Percentiles rank a stretch among this genome's conserved stretches.
phyloP scores from a whole-genome alignment of 1,140 invertebrate species.

The Aphelinus atriplicis region DNA sequence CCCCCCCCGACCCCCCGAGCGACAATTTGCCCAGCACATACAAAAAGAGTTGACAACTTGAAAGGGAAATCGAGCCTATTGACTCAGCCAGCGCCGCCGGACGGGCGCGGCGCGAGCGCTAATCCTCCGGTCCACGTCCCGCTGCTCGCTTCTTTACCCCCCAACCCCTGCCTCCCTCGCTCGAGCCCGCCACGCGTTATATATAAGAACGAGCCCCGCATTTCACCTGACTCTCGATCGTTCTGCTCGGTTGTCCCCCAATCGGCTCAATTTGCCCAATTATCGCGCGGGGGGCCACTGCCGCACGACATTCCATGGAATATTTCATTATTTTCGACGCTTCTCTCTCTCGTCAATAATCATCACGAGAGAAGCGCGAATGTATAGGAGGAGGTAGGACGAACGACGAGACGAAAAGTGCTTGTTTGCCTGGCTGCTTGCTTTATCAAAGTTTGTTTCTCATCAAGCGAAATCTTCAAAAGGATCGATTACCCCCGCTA shows the following conservation, averaged over 20 bases:
- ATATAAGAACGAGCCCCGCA: background rate
- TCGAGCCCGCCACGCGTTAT: background rate
- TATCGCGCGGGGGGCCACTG: too few relatives aligned
- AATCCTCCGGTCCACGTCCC: background rate
- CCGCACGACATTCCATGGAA: too few relatives aligned
- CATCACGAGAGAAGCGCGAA: too few relatives aligned
- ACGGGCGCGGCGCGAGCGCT: too few relatives aligned
- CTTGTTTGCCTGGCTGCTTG: background rate
- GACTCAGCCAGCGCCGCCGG: constrained; percentile 51
- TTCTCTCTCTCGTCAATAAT: too few relatives aligned
- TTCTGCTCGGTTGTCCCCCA: too few relatives aligned
- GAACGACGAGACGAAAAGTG: too few relatives aligned
- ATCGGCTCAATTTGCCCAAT: too few relatives aligned
- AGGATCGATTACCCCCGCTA: constrained; percentile 20
- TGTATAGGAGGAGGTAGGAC: too few relatives aligned
- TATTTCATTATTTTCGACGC: too few relatives aligned
- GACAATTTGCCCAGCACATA: constrained; percentile 63
- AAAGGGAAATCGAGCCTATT: constrained; percentile 69
- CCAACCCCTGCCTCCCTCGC: background rate
- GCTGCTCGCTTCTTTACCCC: background rate
- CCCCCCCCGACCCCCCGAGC: constrained; percentile 45
- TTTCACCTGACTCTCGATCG: too few relatives aligned
- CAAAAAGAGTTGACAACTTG: constrained; percentile 68
- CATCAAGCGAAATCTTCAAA: constrained; percentile 32
- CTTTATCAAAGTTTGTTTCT: constrained; percentile 14